Evolutionary conservation across 2,113 vertebrate genomes (phyloP).

Genomic region (Syngnathoides biaculeatus): DNA sequence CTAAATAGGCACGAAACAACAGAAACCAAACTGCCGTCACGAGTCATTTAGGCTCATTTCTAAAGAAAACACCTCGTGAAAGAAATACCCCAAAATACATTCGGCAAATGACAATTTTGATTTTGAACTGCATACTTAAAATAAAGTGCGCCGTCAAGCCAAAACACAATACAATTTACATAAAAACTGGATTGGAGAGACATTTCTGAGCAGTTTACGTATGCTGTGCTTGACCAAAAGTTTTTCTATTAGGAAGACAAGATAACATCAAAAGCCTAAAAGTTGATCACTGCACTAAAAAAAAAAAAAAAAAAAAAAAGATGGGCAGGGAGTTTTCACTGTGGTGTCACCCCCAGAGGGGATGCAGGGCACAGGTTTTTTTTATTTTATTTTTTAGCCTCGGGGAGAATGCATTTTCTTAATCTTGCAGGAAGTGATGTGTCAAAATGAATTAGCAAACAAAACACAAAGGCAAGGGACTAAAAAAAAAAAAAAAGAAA

Average conservation of each 20-base stretch:
- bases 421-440: slow-evolving; percentile 52
- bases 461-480: slow-evolving; percentile 26
- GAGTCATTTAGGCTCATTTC: slow-evolving; percentile 5
- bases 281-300: slow-evolving; percentile 46
- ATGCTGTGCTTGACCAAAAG: slow-evolving; percentile 19
- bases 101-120: background rate
- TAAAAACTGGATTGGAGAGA: background rate
- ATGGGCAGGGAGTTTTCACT: slow-evolving; percentile 61
- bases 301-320: slow-evolving; percentile 34
- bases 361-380: slow-evolving; percentile 29
- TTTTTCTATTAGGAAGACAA: slow-evolving; percentile 30
- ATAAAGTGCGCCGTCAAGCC: no score
- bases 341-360: slow-evolving; percentile 54
- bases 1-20: slow-evolving; percentile 37
- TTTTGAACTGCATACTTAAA: background rate
- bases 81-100: background rate
- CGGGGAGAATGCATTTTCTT: slow-evolving; percentile 25
- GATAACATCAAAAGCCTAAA: slow-evolving; percentile 61
- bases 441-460: slow-evolving; percentile 63
- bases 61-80: slow-evolving; percentile 12
- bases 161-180: background rate
- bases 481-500: slow-evolving; percentile 5
- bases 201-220: background rate
- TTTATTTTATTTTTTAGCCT: slow-evolving; percentile 18
- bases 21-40: slow-evolving; percentile 16